Percentiles rank a stretch among this genome's conserved stretches.
phyloP scores from a whole-genome alignment of 2,797 vertebrate genomes.

The Sciaenops ocellatus region DNA sequence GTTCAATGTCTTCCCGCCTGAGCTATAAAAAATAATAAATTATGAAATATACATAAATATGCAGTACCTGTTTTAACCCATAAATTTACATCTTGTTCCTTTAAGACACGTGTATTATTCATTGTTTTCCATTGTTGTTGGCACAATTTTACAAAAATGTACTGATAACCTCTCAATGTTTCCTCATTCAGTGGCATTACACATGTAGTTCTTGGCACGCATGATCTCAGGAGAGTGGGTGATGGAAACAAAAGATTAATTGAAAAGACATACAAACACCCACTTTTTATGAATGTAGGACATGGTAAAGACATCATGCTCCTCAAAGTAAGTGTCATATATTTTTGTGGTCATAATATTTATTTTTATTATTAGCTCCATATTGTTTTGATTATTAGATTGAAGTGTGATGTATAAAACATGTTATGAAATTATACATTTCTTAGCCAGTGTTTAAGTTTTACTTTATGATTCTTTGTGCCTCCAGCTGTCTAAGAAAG shows the following conservation, averaged over 20 bases:
- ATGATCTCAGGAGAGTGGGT: not conserved
- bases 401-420: not conserved
- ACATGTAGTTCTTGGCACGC: slow-evolving; percentile 47
- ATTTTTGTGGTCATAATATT: not conserved
- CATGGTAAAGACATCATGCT: slow-evolving; percentile 66
- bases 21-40: too few relatives aligned
- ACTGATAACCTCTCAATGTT: not conserved
- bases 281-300: accelerated
- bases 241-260: not conserved
- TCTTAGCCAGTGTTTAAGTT: too few relatives aligned
- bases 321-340: slow-evolving; percentile 62
- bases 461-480: not conserved
- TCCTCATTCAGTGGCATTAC: not conserved
- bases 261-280: slow-evolving; percentile 10
- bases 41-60: too few relatives aligned
- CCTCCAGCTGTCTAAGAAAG: slow-evolving; percentile 45
- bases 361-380: too few relatives aligned
- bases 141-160: too few relatives aligned
- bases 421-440: not conserved
- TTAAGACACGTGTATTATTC: too few relatives aligned
- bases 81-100: too few relatives aligned
- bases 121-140: not conserved
- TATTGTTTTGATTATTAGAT: not conserved
- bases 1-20: too few relatives aligned
- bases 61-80: too few relatives aligned